A percentile compares a stretch with the other conserved stretches of the same genome.
These are phyloP conservation scores for Tachystola acroxantha DNA, from an alignment of 2,888 invertebrate species.

Conservation along the genomic window DNA sequence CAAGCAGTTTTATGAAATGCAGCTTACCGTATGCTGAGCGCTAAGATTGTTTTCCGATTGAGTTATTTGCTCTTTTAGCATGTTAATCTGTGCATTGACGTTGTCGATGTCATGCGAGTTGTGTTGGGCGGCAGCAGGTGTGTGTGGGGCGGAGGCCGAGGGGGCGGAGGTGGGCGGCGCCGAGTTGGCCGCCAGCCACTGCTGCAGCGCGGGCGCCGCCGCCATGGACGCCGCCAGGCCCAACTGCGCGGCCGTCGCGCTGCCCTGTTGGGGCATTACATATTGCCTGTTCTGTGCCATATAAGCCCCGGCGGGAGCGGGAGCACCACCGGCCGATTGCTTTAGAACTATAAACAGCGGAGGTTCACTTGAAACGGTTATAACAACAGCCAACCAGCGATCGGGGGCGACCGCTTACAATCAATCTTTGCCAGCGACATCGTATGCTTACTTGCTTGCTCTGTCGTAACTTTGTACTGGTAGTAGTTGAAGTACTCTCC, in stretches of 20 bases:
- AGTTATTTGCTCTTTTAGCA: constrained; percentile 93
- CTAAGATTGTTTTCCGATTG: constrained; percentile 97
- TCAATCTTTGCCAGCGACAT: constrained; percentile 49
- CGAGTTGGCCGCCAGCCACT: constrained; percentile 66
- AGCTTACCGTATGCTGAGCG: constrained; percentile 95
- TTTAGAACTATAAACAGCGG: constrained; percentile 86
- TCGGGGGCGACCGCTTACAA: constrained; percentile 49
- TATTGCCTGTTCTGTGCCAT: constrained; percentile 78
- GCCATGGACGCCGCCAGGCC: constrained; percentile 74
- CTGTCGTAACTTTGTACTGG: constrained; percentile 95
- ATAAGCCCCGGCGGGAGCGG: constrained; percentile 73
- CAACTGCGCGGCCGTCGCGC: constrained; percentile 76
- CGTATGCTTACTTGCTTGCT: constrained; percentile 91
- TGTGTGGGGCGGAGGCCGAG: too few species aligned
- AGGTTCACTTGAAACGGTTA: constrained; percentile 73
- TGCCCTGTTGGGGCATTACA: constrained; percentile 78
- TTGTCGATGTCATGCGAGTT: constrained; percentile 67
- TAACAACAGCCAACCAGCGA: constrained; percentile 61
- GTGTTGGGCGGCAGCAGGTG: constrained; percentile 30
- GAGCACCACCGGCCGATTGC: constrained; percentile 80
- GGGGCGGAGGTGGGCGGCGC: constrained; percentile 17
- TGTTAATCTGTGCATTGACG: constrained; percentile 87
- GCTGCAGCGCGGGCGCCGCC: constrained; percentile 66
- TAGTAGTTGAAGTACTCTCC: constrained; percentile 98
- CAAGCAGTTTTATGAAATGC: neutral